Percentiles rank a stretch among this genome's conserved stretches.
phyloP scores from a whole-genome alignment of 2,888 invertebrate genomes.

The Hydroisotoma schaefferi region DNA sequence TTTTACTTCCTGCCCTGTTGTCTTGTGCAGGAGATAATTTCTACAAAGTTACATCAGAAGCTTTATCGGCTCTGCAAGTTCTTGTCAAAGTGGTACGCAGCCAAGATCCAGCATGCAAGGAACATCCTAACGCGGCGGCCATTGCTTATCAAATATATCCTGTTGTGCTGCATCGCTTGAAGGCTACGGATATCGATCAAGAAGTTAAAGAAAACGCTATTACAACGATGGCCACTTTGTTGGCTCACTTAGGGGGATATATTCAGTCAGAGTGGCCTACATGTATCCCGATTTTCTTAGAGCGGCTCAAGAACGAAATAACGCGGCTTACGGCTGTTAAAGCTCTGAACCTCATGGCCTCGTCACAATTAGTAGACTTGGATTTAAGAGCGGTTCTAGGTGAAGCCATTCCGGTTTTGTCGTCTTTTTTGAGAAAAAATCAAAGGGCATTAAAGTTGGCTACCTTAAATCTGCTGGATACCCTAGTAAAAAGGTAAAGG shows the following conservation, averaged over 20 bases:
- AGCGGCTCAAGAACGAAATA: constrained; percentile 92
- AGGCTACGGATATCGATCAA: constrained; percentile 96
- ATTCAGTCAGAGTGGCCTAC: constrained; percentile 66
- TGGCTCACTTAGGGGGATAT: constrained; percentile 74
- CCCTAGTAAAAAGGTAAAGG: constrained; percentile 63
- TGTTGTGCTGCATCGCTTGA: constrained; percentile 56
- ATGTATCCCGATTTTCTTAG: constrained; percentile 91
- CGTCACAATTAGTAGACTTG: constrained; percentile 65
- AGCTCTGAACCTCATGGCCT: constrained; percentile 89
- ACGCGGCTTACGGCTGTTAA: constrained; percentile 94
- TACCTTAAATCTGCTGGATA: constrained; percentile 83
- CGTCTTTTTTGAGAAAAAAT: constrained; percentile 92
- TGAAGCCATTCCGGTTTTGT: constrained; percentile 86
- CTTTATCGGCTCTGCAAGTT: constrained; percentile 85
- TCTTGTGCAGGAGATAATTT: constrained; percentile 90
- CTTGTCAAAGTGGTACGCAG: constrained; percentile 87
- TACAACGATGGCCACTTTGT: constrained; percentile 91
- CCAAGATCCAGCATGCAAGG: constrained; percentile 21
- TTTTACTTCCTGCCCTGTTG: constrained; percentile 78
- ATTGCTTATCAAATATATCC: constrained; percentile 44
- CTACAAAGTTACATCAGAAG: constrained; percentile 98
- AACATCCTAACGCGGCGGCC: constrained; percentile 32
- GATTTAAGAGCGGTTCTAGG: constrained; percentile 56
- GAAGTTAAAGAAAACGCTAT: constrained; percentile 99
- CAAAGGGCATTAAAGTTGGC: constrained; percentile 89